phyloP scores from a whole-genome alignment of 2,797 vertebrate species.

The Babyrousa celebensis region DNA sequence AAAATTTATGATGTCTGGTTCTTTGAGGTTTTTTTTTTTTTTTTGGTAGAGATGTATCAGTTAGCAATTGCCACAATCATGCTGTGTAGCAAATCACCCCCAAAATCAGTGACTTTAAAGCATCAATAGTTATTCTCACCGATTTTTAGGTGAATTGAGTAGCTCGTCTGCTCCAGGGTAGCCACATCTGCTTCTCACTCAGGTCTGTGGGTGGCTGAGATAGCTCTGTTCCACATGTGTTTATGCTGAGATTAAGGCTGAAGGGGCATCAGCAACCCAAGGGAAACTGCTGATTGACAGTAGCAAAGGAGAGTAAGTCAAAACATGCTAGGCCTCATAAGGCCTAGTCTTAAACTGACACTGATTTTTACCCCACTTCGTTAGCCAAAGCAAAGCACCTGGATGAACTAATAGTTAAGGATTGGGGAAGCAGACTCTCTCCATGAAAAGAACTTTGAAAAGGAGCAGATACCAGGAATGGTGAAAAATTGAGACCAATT shows the following conservation, averaged over 20 bases:
- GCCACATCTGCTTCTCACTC: not conserved
- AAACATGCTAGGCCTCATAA: not conserved
- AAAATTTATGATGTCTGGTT: not conserved
- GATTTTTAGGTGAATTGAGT: not conserved
- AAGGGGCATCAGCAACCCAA: not conserved
- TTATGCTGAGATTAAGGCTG: not conserved
- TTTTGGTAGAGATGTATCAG: slow-evolving; percentile 47
- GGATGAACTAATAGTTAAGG: not conserved
- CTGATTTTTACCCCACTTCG: not conserved
- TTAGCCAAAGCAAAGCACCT: not conserved
- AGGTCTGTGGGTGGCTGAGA: not conserved
- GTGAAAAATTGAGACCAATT: not conserved
- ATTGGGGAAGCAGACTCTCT: not conserved
- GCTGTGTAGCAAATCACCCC: not conserved
- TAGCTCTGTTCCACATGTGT: not conserved
- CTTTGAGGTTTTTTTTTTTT: not conserved
- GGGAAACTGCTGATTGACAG: not conserved
- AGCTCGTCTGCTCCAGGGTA: not conserved
- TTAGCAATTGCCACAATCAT: not conserved
- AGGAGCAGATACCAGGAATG: not conserved
- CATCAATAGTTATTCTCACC: not conserved
- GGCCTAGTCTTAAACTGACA: not conserved
- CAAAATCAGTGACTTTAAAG: not conserved
- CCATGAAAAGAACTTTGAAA: not conserved
- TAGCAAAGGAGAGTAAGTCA: not conserved